These are phyloP conservation scores for Drosophila antonietae DNA, from an alignment of 2,888 invertebrate species.

Conservation along the genomic window DNA sequence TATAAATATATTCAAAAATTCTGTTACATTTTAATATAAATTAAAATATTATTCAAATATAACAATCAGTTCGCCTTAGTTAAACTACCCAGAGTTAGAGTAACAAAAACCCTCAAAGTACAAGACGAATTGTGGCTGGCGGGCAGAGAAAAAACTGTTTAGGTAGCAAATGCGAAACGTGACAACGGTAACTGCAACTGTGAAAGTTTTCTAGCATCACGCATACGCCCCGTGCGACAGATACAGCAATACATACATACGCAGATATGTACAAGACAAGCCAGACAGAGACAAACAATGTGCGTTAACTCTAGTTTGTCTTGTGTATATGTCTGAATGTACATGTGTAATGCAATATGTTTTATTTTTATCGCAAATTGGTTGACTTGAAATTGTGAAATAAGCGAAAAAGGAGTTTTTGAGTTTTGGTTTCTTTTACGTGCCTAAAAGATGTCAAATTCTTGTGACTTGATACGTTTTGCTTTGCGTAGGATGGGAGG, in stretches of 20 bases:
- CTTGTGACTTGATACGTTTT: slow-evolving; percentile 46
- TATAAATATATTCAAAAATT: neutral
- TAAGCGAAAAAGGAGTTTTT: neutral
- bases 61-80: neutral
- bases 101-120: slow-evolving; percentile 23
- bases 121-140: slow-evolving; percentile 20
- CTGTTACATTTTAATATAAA: neutral
- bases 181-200: slow-evolving; percentile 64
- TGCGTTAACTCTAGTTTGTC: slow-evolving; percentile 39
- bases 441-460: slow-evolving; percentile 40
- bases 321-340: slow-evolving; percentile 28
- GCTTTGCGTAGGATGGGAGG: neutral
- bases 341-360: slow-evolving; percentile 64
- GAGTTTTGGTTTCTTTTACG: slow-evolving; percentile 42
- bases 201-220: slow-evolving; percentile 61
- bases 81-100: neutral
- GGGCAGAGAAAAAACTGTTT: slow-evolving; percentile 48
- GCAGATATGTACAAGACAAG: neutral
- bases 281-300: slow-evolving; percentile 11
- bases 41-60: neutral
- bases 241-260: neutral
- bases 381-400: slow-evolving; percentile 50
- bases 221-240: slow-evolving; percentile 55
- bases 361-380: slow-evolving; percentile 76
- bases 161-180: slow-evolving; percentile 68